Evolutionary conservation across 2,888 invertebrate genomes (phyloP).

Genomic region (Odontocolon sp.): DNA sequence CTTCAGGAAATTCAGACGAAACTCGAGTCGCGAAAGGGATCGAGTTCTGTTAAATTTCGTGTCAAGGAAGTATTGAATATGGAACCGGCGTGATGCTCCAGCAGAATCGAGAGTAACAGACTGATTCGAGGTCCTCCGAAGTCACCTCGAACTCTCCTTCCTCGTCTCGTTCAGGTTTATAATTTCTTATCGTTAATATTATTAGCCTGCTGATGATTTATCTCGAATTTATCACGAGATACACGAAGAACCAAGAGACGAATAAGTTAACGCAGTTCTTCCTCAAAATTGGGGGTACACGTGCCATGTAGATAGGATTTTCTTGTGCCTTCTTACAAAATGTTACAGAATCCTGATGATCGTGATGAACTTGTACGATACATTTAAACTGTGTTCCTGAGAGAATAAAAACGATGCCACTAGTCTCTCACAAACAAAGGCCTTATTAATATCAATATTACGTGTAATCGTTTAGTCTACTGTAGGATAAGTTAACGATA

Average conservation of each 20-base stretch:
- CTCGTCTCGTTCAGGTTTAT: slow-evolving; percentile 22
- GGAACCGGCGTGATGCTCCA: slow-evolving; percentile 18
- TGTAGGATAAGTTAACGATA: neutral
- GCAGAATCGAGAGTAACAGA: slow-evolving; percentile 40
- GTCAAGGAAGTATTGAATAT: neutral
- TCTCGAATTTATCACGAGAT: neutral
- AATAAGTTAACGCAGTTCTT: neutral
- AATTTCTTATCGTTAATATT: slow-evolving; percentile 24
- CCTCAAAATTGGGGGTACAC: neutral
- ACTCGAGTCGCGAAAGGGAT: slow-evolving; percentile 61
- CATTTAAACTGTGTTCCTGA: slow-evolving; percentile 1
- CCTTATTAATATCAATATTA: neutral
- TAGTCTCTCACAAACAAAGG: neutral
- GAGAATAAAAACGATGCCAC: neutral
- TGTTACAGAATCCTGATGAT: too few species aligned
- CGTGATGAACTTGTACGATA: neutral
- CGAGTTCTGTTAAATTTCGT: too few species aligned
- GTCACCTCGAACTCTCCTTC: neutral
- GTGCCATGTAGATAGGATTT: neutral
- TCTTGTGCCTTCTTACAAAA: neutral
- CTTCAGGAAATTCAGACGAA: slow-evolving; percentile 77
- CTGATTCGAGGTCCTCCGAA: slow-evolving; percentile 43
- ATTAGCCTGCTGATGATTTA: neutral
- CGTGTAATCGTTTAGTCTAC: neutral
- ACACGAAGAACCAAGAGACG: neutral